Evolutionary conservation across 2,888 invertebrate species (phyloP), one percentile per base, ranked within the genome.

Genomic region (Nomada flava): DNA sequence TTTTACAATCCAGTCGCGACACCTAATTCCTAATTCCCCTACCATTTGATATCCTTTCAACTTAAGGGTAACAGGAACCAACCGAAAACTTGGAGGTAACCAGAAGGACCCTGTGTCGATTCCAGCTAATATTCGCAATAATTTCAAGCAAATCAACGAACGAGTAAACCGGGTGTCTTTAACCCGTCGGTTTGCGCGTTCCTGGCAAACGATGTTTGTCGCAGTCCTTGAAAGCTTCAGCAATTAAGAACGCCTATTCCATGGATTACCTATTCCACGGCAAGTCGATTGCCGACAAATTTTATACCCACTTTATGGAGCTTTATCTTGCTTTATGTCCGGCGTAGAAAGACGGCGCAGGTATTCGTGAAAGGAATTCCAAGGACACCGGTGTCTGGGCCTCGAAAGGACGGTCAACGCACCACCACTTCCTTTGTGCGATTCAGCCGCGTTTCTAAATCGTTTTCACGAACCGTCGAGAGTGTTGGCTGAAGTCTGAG

Each of bases 331-430:
- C 75, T 85, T 87, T 77, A 82, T 79, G 78, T 52, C 23, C 62
- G 62, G 26, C 20, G 59, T 53, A 67, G 67, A 70, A 75, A 63
- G 76, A 65, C 70, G 65, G 64, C 53, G 82, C 73, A 64, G 79
- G 81, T 77, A 82, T 82, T 82, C 83, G 76, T 44, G 85, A 83
- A 81, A 88, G 88, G 88, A 87, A 88, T 88, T 83, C 80, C 88
- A 88, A 88, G 88, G 88, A 78, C 88, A 75, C 55, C 65, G 50
- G 44, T 64, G 80, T 76, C 81, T 69, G 78, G 70, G 68, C 77
- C 83, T 80, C 82, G 82, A 89, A 88, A 88, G 88, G 88, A 89
- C 89, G 89, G 88, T 85, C 89, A 85, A 85, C 86, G 87, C 88
- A 88, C 88, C 47, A 76, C 60, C 62, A 65, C 42, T 64, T 80